phyloP scores from a whole-genome alignment of 2,888 invertebrate genomes.

The Volucella bombylans region DNA sequence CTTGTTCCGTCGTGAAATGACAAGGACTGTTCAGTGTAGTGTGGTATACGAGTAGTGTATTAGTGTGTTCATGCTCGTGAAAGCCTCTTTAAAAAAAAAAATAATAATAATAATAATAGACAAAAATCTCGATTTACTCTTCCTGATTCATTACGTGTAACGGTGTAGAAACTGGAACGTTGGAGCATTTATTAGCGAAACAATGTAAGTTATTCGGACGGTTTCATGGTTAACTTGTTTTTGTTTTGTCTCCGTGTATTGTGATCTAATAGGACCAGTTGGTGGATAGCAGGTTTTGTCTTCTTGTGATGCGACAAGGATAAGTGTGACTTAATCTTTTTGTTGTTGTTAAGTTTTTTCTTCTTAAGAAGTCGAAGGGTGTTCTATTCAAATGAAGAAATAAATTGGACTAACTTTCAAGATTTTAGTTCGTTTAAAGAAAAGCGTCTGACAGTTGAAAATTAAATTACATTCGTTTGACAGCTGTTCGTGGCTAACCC shows the following conservation, averaged over 20 bases:
- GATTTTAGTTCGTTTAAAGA: no score
- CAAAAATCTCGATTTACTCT: slow-evolving; percentile 9
- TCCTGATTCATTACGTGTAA: slow-evolving; percentile 17
- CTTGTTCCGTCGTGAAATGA: slow-evolving; percentile 1
- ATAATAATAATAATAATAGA: background rate
- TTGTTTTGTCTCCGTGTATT: slow-evolving; percentile 26
- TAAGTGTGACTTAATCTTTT: slow-evolving; percentile 63
- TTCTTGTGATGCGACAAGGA: slow-evolving; percentile 56
- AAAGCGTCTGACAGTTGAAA: no score
- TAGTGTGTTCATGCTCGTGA: slow-evolving; percentile 23
- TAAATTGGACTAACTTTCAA: no score
- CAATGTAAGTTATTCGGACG: slow-evolving; percentile 63
- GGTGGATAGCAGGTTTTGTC: slow-evolving; percentile 50
- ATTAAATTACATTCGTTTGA: no score
- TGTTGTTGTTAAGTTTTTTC: slow-evolving; percentile 1
- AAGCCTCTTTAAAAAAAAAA: no score
- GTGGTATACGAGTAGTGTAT: slow-evolving; percentile 1
- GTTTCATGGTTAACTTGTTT: slow-evolving; percentile 28
- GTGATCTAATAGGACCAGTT: slow-evolving; percentile 67
- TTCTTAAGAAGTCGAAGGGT: background rate
- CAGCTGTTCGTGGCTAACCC: no score
- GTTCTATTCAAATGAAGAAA: background rate
- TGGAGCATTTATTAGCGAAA: slow-evolving; percentile 28
- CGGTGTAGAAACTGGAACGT: slow-evolving; percentile 38
- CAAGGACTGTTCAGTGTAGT: slow-evolving; percentile 2